Evolutionary conservation across 2,797 vertebrate genomes (phyloP).

Genomic region (Tarsius wallacei): DNA sequence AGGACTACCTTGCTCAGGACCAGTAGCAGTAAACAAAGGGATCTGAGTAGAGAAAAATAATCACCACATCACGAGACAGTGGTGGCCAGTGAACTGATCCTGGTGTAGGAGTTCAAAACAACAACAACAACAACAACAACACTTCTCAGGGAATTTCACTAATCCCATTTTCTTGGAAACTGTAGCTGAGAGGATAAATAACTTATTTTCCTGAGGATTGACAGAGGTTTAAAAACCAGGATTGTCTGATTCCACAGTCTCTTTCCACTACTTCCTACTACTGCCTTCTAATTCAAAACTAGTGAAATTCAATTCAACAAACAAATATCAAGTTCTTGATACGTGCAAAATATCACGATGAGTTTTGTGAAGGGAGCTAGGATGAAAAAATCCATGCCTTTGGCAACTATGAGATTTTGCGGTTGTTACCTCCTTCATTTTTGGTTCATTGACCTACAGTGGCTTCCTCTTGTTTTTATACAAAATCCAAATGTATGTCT

Average conservation of each 20-base stretch:
- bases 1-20: background rate
- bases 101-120: background rate
- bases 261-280: background rate
- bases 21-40: background rate
- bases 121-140: too few relatives aligned
- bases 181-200: slow-evolving; percentile 51
- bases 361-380: background rate
- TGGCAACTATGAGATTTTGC: background rate
- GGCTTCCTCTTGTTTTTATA: background rate
- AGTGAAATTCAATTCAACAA: background rate
- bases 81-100: background rate
- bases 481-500: background rate
- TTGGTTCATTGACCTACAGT: background rate
- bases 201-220: slow-evolving; percentile 5
- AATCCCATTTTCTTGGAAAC: background rate
- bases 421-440: background rate
- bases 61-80: background rate
- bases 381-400: background rate
- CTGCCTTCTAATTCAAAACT: background rate
- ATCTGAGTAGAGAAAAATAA: background rate
- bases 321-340: background rate
- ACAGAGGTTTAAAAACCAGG: background rate
- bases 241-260: background rate
- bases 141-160: background rate
- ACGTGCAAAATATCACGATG: background rate